phyloP scores from a whole-genome alignment of 2,888 invertebrate genomes.

The Drosophila robusta region DNA sequence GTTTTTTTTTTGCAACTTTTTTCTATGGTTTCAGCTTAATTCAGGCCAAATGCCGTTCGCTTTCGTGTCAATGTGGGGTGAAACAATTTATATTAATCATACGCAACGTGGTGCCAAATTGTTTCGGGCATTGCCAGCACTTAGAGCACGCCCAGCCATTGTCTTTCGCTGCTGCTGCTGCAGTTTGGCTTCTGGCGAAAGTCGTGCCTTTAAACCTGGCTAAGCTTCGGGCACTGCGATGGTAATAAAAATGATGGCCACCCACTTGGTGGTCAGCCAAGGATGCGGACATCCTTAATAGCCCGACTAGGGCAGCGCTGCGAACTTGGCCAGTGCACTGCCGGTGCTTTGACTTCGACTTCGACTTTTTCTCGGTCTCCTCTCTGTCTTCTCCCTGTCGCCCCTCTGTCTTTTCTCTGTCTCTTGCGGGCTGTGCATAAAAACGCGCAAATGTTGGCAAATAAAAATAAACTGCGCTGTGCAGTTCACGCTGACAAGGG shows the following conservation, averaged over 20 bases:
- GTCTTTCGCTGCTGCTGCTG: background rate
- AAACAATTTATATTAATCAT: constrained; percentile 71
- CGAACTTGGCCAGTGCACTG: background rate
- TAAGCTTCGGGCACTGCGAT: constrained; percentile 5
- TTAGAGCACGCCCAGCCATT: constrained; percentile 1
- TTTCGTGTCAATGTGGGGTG: constrained; percentile 15
- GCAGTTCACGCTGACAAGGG: constrained; percentile 27
- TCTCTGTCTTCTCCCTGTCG: too few species aligned
- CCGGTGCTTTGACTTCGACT: background rate
- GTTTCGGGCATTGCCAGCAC: constrained; percentile 37
- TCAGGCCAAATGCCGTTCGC: constrained; percentile 6
- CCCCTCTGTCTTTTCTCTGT: too few species aligned
- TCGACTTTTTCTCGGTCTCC: too few species aligned
- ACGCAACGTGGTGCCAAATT: constrained; percentile 68
- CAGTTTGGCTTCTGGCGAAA: background rate
- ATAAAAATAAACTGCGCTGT: constrained; percentile 30
- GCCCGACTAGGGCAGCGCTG: constrained; percentile 4
- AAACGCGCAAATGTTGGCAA: constrained; percentile 21
- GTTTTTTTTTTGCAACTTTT: background rate
- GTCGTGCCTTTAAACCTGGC: constrained; percentile 9
- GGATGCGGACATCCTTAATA: constrained; percentile 30
- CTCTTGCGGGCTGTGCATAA: background rate
- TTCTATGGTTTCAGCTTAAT: background rate
- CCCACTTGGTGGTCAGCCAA: constrained; percentile 23
- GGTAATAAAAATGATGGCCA: constrained; percentile 24